phyloP scores from a whole-genome alignment of 2,888 invertebrate genomes.

The Cordilura impudica region DNA sequence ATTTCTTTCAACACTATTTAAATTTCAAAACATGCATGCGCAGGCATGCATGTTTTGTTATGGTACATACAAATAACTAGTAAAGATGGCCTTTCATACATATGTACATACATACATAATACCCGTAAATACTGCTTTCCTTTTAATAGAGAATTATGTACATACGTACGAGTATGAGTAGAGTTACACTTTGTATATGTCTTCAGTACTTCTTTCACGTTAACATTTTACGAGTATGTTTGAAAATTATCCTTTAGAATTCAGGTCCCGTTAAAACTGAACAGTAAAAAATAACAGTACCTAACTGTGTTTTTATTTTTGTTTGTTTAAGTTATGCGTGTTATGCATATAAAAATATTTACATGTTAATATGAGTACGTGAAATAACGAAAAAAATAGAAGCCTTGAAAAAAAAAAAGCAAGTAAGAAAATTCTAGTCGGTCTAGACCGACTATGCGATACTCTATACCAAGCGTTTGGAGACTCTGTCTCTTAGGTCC shows the following conservation, averaged over 20 bases:
- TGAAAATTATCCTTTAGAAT: conserved; percentile 50
- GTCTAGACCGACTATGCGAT: too few species aligned
- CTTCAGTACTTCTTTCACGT: conserved; percentile 6
- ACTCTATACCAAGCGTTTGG: too few species aligned
- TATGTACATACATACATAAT: not conserved
- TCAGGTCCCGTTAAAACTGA: conserved; percentile 23
- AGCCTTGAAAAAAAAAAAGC: not conserved
- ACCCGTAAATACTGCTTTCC: not conserved
- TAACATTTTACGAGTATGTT: conserved; percentile 17
- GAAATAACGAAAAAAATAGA: too few species aligned
- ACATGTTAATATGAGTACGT: not conserved
- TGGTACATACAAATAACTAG: not conserved
- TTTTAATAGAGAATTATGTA: conserved; percentile 7
- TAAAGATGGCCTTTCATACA: conserved; percentile 4
- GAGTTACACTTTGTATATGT: not conserved
- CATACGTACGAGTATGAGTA: not conserved
- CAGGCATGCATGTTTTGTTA: not conserved
- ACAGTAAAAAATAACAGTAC: not conserved
- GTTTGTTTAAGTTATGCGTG: conserved; percentile 52
- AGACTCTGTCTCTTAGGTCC: too few species aligned
- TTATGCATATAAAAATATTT: conserved; percentile 53
- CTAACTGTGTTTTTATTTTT: conserved; percentile 35
- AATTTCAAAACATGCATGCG: conserved; percentile 30
- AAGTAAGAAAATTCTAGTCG: too few species aligned
- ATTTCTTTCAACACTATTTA: conserved; percentile 46